Conservation (phyloP, 2,797 vertebrate genomes). For the Enteromius fasciolatus region DNA sequence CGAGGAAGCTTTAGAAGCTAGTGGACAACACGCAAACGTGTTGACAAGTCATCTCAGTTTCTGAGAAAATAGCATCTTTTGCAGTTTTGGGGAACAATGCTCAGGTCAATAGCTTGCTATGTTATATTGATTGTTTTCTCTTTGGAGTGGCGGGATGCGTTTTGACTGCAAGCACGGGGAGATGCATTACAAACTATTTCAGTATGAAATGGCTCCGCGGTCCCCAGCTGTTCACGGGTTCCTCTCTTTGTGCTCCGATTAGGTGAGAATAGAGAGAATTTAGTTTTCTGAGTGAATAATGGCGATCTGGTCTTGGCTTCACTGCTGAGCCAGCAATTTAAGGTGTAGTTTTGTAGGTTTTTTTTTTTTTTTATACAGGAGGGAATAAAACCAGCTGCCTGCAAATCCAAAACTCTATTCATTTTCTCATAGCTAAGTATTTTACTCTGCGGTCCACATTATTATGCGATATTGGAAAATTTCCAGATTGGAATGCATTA, state of each 20-base stretch:
- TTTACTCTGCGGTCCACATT: not conserved
- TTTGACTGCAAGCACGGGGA: constrained; percentile 37
- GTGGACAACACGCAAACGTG: constrained; percentile 37
- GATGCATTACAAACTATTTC: constrained; percentile 48
- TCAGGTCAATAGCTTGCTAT: constrained; percentile 50
- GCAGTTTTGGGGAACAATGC: constrained; percentile 40
- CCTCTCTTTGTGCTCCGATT: constrained; percentile 20
- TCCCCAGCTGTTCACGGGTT: constrained; percentile 27
- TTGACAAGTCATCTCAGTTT: constrained; percentile 41
- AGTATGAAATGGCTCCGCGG: constrained; percentile 46
- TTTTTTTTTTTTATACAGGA: not conserved
- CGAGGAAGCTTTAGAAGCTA: constrained; percentile 43
- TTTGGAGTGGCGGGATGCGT: constrained; percentile 48
- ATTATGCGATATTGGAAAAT: not conserved
- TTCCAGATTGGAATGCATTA: not conserved
- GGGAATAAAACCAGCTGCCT: constrained; percentile 32
- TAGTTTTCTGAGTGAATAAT: constrained; percentile 31
- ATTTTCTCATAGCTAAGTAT: not conserved
- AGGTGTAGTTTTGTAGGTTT: constrained; percentile 29
- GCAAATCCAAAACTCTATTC: not conserved
- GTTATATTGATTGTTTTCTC: constrained; percentile 53
- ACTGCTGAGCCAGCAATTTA: constrained; percentile 22
- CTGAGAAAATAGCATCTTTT: constrained; percentile 39
- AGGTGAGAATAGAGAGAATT: constrained; percentile 39
- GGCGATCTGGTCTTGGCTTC: constrained; percentile 20